Percentiles rank a stretch among this genome's conserved stretches.
These are phyloP conservation scores for Luscinia megarhynchos DNA, from an alignment of 2,797 vertebrate genomes.

Conservation along the genomic window DNA sequence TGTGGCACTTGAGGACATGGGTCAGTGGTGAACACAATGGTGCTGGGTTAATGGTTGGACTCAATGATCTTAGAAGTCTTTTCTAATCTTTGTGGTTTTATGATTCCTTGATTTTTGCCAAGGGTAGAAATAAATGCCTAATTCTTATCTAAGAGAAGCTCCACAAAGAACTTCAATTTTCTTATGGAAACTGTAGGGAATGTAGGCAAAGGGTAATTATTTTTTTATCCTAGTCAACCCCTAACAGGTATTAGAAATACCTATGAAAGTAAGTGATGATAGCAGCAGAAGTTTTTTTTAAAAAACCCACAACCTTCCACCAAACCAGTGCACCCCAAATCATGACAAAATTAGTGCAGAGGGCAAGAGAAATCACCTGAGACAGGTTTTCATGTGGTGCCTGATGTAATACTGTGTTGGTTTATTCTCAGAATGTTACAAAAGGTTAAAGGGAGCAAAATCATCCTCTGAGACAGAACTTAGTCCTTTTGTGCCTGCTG, in stretches of 20 bases:
- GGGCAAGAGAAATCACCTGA: neutral
- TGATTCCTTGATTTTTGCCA: neutral
- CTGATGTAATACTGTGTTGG: neutral
- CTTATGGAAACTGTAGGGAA: neutral
- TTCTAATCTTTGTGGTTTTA: neutral
- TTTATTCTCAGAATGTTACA: neutral
- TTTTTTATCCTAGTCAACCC: neutral
- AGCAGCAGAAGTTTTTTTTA: neutral
- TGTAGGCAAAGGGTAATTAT: neutral
- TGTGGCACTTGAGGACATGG: neutral
- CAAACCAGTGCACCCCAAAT: neutral
- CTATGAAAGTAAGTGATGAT: neutral
- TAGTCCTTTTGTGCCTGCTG: neutral
- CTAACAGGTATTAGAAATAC: neutral
- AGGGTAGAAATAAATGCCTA: neutral
- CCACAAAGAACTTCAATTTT: neutral
- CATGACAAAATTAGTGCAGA: neutral
- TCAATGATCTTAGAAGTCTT: neutral
- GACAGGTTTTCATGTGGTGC: neutral
- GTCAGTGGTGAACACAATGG: neutral
- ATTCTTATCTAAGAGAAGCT: neutral
- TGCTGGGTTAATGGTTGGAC: neutral
- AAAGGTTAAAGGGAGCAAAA: neutral
- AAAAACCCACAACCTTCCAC: neutral
- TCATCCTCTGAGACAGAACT: neutral